Percentiles rank a stretch among this genome's conserved stretches.
Conservation (phyloP, 92 coral and sea anemone species). For the Palythoa grandis region DNA sequence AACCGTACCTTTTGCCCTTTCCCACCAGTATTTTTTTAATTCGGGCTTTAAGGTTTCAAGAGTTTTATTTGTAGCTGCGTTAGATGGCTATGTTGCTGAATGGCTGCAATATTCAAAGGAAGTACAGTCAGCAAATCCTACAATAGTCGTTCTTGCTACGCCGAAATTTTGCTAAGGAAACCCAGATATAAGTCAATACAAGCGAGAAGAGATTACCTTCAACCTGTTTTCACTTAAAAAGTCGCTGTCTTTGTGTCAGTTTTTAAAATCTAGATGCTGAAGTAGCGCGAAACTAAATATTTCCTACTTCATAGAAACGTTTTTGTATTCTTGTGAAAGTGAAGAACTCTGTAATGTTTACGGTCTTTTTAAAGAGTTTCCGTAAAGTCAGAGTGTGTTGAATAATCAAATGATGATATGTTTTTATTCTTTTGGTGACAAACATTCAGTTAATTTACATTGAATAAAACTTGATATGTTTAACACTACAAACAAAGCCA, state of each 20-base stretch:
- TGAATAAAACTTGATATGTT: conserved; percentile 18
- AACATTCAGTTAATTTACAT: background rate
- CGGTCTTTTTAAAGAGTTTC: conserved; percentile 9
- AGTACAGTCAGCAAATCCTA: background rate
- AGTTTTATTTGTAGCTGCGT: conserved; percentile 29
- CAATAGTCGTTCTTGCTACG: conserved; percentile 42
- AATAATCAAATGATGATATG: background rate
- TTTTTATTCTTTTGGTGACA: background rate
- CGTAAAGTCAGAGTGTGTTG: background rate
- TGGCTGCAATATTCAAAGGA: conserved; percentile 10
- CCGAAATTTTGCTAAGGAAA: conserved; percentile 48
- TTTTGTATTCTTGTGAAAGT: background rate
- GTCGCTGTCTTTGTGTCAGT: background rate
- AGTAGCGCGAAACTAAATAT: background rate
- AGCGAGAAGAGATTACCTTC: background rate
- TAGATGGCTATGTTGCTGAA: conserved; percentile 18
- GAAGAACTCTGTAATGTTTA: background rate
- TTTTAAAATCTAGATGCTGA: conserved; percentile 1
- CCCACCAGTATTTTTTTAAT: conserved; percentile 45
- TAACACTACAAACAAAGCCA: conserved; percentile 27
- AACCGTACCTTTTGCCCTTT: conserved; percentile 9
- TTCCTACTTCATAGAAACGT: background rate
- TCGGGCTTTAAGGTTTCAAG: conserved; percentile 23
- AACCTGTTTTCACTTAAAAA: background rate
- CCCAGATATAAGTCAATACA: conserved; percentile 8